Conservation (phyloP, 2,797 vertebrate species). For the Fratercula arctica region DNA sequence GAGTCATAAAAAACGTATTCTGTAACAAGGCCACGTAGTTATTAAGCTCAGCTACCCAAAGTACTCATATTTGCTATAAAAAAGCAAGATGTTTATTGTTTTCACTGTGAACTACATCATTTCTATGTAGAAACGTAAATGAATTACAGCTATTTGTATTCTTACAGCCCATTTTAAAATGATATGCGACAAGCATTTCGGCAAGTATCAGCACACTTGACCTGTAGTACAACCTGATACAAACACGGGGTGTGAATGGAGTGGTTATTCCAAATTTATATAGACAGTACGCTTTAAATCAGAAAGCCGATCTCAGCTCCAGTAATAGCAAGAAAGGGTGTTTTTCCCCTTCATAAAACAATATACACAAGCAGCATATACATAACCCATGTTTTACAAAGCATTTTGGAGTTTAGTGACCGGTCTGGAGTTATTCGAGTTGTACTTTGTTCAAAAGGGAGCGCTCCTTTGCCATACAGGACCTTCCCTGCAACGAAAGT, state of each 20-base stretch:
- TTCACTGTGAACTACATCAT: neutral
- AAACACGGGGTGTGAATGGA: neutral
- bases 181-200: neutral
- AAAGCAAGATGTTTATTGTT: constrained; percentile 63
- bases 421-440: neutral
- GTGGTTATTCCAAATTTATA: neutral
- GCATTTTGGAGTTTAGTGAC: neutral
- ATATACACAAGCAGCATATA: neutral
- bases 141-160: constrained; percentile 34
- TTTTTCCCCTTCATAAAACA: neutral
- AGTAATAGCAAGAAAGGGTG: neutral
- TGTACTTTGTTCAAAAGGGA: neutral
- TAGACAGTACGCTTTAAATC: neutral
- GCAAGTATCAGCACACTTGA: neutral
- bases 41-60: neutral
- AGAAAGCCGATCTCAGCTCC: neutral
- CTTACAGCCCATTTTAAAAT: constrained; percentile 33
- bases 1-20: neutral
- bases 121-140: constrained; percentile 35
- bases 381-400: neutral
- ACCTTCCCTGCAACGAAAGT: neutral
- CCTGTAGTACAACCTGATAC: neutral
- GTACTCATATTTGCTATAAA: constrained; percentile 34
- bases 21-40: neutral
- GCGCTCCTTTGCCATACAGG: neutral